Base-by-base conservation (phyloP, 2,888 invertebrate species). In the Parapristionchus giblindavisi region DNA sequence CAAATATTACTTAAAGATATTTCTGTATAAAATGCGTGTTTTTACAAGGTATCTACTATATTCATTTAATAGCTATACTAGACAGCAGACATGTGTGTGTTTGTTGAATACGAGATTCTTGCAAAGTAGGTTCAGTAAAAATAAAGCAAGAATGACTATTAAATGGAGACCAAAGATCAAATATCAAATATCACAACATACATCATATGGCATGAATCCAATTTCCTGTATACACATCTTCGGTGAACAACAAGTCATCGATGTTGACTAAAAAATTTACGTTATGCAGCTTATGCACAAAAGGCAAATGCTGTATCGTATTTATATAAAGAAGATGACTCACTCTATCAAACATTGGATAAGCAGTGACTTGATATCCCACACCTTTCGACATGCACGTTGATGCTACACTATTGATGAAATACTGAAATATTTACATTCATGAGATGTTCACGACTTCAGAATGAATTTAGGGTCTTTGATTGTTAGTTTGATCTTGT, bases 131-230 rank as follows among this genome's bases (percentile, higher is more conserved):
- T n/a, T n/a, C n/a, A n/a, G n/a, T n/a, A n/a, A n/a, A n/a, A n/a
- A n/a, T n/a, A n/a, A n/a, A n/a, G n/a, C n/a, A n/a, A n/a, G n/a
- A n/a, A n/a, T n/a, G n/a, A n/a, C n/a, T n/a, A n/a, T n/a, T n/a
- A n/a, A n/a, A n/a, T n/a, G n/a, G n/a, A n/a, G n/a, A n/a, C 48
- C 14, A 21, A 48, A n/a, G n/a, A n/a, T n/a, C n/a, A n/a, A n/a
- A 58, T 14, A 58, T 29, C 4, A 3, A 58, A 58, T 17, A 24
- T n/a, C 14, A 27, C 21, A 34, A 14, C 60, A 43, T 27, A 73
- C 63, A 27, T 70, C 58, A 76, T 81, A 81, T 43, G 77, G 73
- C 81, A 81, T 80, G 75, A 77, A 80, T 36, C 77, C 78, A 52
- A 81, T 78, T 5, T 36, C 27, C 29, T 75, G 76, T 51, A 68